A percentile compares a stretch with the other conserved stretches of the same genome.
Evolutionary conservation across 2,113 vertebrate species (phyloP).

Genomic region (Arvicanthis niloticus): DNA sequence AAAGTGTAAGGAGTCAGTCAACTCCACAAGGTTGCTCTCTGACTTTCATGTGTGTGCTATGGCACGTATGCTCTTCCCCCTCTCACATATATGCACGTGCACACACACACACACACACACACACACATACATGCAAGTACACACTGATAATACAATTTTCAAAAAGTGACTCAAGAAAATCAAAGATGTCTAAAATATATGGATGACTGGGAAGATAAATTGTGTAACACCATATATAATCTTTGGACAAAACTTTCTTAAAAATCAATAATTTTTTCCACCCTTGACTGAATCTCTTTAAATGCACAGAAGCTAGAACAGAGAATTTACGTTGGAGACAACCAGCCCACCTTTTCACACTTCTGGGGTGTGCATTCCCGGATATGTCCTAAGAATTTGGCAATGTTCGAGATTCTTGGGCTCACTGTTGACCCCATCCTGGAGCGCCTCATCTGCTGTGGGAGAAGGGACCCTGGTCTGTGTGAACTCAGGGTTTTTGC

Average conservation of each 20-base stretch:
- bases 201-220: constrained; percentile 35
- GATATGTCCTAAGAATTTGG: not conserved
- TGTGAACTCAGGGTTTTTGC: not conserved
- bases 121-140: not conserved
- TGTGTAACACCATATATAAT: constrained; percentile 7
- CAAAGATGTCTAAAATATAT: constrained; percentile 28
- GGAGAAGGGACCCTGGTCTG: not conserved
- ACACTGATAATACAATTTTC: not conserved
- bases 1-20: not conserved
- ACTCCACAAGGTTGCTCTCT: not conserved
- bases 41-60: too few species aligned
- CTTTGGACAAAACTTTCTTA: constrained; percentile 43
- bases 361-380: not conserved
- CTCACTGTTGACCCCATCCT: not conserved
- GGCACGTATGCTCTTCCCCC: not conserved
- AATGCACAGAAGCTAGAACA: constrained; percentile 21
- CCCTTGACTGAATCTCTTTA: constrained; percentile 39
- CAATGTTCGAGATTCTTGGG: not conserved
- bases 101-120: not conserved
- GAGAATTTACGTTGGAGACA: constrained; percentile 40
- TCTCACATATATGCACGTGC: not conserved
- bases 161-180: not conserved
- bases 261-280: constrained; percentile 60
- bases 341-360: not conserved
- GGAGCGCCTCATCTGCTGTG: not conserved